phyloP scores from a whole-genome alignment of 92 coral and sea anemone genomes.

The Paramuricea clavata region DNA sequence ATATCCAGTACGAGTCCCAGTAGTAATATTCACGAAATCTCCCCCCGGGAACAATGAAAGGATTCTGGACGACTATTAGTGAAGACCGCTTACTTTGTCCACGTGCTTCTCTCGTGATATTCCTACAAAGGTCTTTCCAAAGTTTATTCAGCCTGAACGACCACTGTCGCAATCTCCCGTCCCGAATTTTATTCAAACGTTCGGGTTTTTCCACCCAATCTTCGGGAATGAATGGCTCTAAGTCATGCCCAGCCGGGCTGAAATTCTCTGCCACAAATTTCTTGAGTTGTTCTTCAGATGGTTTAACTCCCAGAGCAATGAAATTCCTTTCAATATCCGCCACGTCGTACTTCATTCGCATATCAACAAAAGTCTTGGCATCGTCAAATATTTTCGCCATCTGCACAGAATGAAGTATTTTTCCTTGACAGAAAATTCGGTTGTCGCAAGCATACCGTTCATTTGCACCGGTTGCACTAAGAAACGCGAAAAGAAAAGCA shows the following conservation, averaged over 20 bases:
- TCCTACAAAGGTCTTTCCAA: slow-evolving; percentile 89
- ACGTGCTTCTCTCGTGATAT: slow-evolving; percentile 79
- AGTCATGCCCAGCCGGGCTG: slow-evolving; percentile 78
- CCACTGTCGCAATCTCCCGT: slow-evolving; percentile 68
- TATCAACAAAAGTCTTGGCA: slow-evolving; percentile 93
- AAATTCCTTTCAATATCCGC: slow-evolving; percentile 65
- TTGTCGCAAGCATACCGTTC: slow-evolving; percentile 63
- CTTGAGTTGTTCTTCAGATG: slow-evolving; percentile 52
- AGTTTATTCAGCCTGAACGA: slow-evolving; percentile 75
- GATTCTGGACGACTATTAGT: slow-evolving; percentile 84
- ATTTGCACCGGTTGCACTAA: background rate
- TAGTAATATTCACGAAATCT: slow-evolving; percentile 93
- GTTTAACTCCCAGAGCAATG: slow-evolving; percentile 63
- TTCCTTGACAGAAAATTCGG: slow-evolving; percentile 83
- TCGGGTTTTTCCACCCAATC: slow-evolving; percentile 86
- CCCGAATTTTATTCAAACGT: slow-evolving; percentile 65
- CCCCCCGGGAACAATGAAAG: slow-evolving; percentile 94
- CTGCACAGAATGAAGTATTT: slow-evolving; percentile 78
- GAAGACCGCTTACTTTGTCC: slow-evolving; percentile 74
- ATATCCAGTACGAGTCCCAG: slow-evolving; percentile 96
- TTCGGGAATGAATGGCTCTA: slow-evolving; percentile 74
- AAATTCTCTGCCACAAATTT: slow-evolving; percentile 79
- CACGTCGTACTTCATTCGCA: slow-evolving; percentile 73
- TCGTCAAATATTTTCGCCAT: slow-evolving; percentile 92
- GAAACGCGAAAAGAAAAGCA: background rate